Base-by-base conservation (phyloP, 2,113 vertebrate genomes). In the Ciconia boyciana region DNA sequence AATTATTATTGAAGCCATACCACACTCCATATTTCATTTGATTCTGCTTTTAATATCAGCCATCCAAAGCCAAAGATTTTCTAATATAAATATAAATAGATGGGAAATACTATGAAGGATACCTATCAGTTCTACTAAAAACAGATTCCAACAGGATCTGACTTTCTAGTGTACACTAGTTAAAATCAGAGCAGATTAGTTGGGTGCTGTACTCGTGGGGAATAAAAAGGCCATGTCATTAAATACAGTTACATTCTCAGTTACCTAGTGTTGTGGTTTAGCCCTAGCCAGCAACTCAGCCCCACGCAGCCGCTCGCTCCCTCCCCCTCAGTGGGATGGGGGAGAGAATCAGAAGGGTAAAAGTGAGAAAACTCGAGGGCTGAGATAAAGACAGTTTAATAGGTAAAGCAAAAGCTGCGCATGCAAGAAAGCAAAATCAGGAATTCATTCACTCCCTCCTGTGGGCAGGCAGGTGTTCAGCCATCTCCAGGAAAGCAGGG, bases 121-220 rank as follows among this genome's bases (percentile, higher is more conserved):
- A 65, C 7, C 22, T 52, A 28, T 74, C 34, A 75, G 46, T 66
- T 51, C 41, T 79, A 34, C 52, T 61, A 52, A 94, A 87, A 34
- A 1, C 21, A 83, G 25, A 72, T 43, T 76, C 55, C 17, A 52
- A 32, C 11, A 36, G 13, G 21, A 71, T 0, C 0, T 62, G 51
- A 34, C 13, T 62, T 93, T 58, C 28, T 74, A 46, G 62, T 16
- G 18, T 16, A 68, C 17, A 24, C 10, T 20, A 86, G 44, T 39
- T 88, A 84, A 89, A 82, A 85, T 34, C 31, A 64, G 39, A 75
- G 24, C 8, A 84, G 48, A 48, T 60, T 55, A 25, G 11, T 3
- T 0, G 0, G 9, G 9, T 41, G 28, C 16, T 68, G 12, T 36
- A 32, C 13, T 48, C 7, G 5, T 9, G 7, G 22, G 14, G 14